Evolutionary conservation across 1,140 invertebrate genomes (phyloP).

Genomic region (Archegozetes longisetosus): DNA sequence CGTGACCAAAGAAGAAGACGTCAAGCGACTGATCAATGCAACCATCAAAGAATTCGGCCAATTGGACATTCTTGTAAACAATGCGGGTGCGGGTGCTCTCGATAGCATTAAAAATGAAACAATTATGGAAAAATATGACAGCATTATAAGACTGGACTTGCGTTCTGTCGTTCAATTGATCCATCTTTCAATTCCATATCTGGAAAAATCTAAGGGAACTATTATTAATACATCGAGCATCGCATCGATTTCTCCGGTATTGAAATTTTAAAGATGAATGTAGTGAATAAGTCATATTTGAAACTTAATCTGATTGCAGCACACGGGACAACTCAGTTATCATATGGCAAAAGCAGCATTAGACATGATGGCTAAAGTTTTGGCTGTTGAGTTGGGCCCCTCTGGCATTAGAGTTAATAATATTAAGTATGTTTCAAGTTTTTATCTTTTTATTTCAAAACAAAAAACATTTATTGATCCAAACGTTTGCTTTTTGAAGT

Average conservation of each 20-base stretch:
- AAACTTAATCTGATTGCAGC: too few species aligned
- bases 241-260: too few species aligned
- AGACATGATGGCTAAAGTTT: slow-evolving; percentile 28
- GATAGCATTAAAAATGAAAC: not conserved
- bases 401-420: slow-evolving; percentile 26
- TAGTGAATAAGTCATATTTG: too few species aligned
- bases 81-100: not conserved
- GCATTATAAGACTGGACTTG: slow-evolving; percentile 3
- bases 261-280: too few species aligned
- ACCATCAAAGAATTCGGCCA: not conserved
- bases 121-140: not conserved
- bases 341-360: slow-evolving; percentile 28
- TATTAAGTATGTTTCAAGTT: slow-evolving; percentile 14
- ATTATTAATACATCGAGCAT: too few species aligned
- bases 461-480: too few species aligned
- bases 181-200: too few species aligned
- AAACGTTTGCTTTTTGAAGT: too few species aligned
- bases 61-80: not conserved
- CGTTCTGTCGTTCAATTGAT: too few species aligned
- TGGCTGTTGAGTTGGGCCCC: slow-evolving; percentile 28
- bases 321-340: too few species aligned
- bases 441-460: too few species aligned
- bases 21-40: not conserved
- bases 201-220: too few species aligned
- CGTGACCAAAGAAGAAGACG: not conserved